A percentile compares a stretch with the other conserved stretches of the same genome.
Evolutionary conservation across 1,140 invertebrate genomes (phyloP).

Genomic region (Calephelis nemesis): DNA sequence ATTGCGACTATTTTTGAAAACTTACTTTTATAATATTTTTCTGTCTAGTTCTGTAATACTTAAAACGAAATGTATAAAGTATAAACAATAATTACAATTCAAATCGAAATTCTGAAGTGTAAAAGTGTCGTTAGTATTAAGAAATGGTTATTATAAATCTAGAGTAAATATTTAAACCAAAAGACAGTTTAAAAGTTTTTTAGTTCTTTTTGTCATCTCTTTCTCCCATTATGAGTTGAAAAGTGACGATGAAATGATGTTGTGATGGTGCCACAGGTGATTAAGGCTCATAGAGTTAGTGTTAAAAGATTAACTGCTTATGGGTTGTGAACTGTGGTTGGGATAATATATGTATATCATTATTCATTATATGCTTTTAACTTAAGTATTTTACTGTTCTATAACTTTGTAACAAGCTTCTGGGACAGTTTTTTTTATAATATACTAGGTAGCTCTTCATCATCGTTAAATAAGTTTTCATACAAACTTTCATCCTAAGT

Average conservation of each 20-base stretch:
- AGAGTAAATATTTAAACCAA: slow-evolving; percentile 2
- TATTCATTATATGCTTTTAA: background rate
- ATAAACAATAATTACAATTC: too few relatives aligned
- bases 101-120: too few relatives aligned
- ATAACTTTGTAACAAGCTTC: background rate
- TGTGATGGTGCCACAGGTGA: slow-evolving; percentile 5
- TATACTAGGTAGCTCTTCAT: too few relatives aligned
- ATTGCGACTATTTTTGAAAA: too few relatives aligned
- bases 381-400: background rate
- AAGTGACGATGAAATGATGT: slow-evolving; percentile 7
- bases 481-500: too few relatives aligned
- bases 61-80: too few relatives aligned
- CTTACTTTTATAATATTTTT: too few relatives aligned
- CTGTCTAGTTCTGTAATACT: too few relatives aligned
- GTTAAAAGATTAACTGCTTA: slow-evolving; percentile 9
- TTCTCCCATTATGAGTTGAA: slow-evolving; percentile 5
- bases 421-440: background rate
- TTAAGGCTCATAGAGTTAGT: background rate
- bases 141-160: background rate
- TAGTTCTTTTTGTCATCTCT: background rate
- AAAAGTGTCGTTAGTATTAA: too few relatives aligned
- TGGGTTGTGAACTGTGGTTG: background rate
- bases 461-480: too few relatives aligned
- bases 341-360: slow-evolving; percentile 5
- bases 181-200: background rate